Evolutionary conservation across 2,888 invertebrate genomes (phyloP), one percentile per base, ranked within the genome.

Genomic region (Plutella xylostella): DNA sequence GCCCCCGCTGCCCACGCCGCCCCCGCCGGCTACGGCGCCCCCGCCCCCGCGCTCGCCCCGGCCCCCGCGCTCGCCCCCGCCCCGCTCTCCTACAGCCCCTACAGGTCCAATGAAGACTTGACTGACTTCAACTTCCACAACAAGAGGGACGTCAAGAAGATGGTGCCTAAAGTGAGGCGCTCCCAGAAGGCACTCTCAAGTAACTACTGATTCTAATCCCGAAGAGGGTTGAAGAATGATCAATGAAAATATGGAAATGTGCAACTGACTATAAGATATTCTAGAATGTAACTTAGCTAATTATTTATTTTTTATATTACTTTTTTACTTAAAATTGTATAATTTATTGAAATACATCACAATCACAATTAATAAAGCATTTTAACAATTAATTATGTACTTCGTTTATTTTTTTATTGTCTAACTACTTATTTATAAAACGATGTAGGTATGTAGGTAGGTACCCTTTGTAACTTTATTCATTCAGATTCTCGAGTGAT

Each of bases 41-140:
- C n/a, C n/a, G n/a, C n/a, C n/a, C n/a, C n/a, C n/a, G n/a, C n/a
- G 60, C 69, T 0, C 18, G 42, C 21, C 25, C 28, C 18, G 37
- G 38, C 9, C 28, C 18, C 11, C 33, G 14, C 19, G 41, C 35
- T 14, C n/a, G n/a, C n/a, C n/a, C n/a, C n/a, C n/a, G n/a, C n/a
- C n/a, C n/a, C n/a, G n/a, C n/a, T n/a, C n/a, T n/a, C n/a, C n/a
- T n/a, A n/a, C n/a, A n/a, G n/a, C n/a, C 5, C 30, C 7, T 82
- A 74, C 52, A 72, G 75, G 51, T 52, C 58, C 2, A 68, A 62
- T 18, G 75, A 75, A 3, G 68, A 73, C n/a, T n/a, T n/a, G n/a
- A n/a, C n/a, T n/a, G n/a, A n/a, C n/a, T 58, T 66, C 25, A 63
- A 57, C 48, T 65, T 64, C 42, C 72, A 71, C 49, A 67, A 63